Percentiles rank a stretch among this genome's conserved stretches.
Evolutionary conservation across 2,888 invertebrate species (phyloP).

Genomic region (Heterodera filipjevi): DNA sequence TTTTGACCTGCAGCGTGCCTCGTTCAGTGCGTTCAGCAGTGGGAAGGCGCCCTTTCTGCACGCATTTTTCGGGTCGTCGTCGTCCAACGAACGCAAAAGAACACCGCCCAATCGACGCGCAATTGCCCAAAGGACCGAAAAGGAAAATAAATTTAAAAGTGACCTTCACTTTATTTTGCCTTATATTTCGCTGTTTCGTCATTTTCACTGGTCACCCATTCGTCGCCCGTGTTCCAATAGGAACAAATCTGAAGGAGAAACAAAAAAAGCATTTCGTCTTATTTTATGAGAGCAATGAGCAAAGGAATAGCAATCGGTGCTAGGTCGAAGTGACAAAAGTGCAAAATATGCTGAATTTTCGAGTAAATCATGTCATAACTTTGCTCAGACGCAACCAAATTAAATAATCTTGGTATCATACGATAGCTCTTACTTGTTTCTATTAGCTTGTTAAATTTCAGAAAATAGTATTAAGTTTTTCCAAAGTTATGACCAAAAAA

Average conservation of each 20-base stretch:
- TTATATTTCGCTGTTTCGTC: conserved; percentile 22
- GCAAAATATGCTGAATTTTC: no score
- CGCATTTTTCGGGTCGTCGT: conserved; percentile 42
- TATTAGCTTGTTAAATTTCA: no score
- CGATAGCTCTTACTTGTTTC: no score
- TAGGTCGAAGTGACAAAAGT: no score
- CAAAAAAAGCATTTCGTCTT: no score
- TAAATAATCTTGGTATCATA: no score
- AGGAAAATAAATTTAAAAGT: background rate
- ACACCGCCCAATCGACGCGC: conserved; percentile 49
- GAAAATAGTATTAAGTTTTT: no score
- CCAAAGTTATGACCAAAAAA: no score
- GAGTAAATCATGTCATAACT: no score
- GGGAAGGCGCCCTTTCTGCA: conserved; percentile 43
- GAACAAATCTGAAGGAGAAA: background rate
- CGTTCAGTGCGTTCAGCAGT: conserved; percentile 40
- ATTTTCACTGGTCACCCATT: conserved; percentile 25
- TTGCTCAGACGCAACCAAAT: no score
- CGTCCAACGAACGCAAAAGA: conserved; percentile 44
- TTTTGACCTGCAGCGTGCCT: conserved; percentile 29
- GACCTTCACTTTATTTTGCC: background rate
- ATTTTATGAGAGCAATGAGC: no score
- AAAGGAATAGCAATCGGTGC: no score
- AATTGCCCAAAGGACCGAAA: conserved; percentile 44
- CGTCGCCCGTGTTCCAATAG: conserved; percentile 24